phyloP scores from a whole-genome alignment of 2,797 vertebrate genomes.

The Eidolon dupreanum region DNA sequence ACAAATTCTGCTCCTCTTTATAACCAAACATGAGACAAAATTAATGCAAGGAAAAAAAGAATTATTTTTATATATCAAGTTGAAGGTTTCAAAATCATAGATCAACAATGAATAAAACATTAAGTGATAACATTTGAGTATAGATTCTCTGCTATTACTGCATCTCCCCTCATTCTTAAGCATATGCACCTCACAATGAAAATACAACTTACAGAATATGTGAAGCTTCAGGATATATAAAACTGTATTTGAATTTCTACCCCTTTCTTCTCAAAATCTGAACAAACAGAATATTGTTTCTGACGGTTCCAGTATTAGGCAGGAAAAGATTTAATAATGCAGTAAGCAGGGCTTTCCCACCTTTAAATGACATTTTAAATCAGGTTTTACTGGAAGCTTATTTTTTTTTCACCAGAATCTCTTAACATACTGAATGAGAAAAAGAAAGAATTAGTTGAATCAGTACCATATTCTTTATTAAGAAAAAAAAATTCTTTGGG shows the following conservation, averaged over 20 bases:
- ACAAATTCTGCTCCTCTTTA: neutral
- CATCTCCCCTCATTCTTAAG: neutral
- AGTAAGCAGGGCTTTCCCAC: slow-evolving; percentile 19
- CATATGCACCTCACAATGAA: neutral
- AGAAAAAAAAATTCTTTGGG: neutral
- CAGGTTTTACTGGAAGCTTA: slow-evolving; percentile 55
- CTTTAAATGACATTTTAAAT: slow-evolving; percentile 68
- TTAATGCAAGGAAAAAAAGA: neutral
- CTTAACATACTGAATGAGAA: slow-evolving; percentile 39
- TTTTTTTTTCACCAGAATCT: slow-evolving; percentile 23
- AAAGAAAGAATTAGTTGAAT: slow-evolving; percentile 35
- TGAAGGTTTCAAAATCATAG: slow-evolving; percentile 1
- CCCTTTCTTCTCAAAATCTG: slow-evolving; percentile 55
- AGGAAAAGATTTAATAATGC: slow-evolving; percentile 67
- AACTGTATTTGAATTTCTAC: slow-evolving; percentile 41
- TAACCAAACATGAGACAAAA: neutral
- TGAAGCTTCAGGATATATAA: neutral
- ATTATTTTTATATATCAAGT: neutral
- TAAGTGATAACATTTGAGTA: neutral
- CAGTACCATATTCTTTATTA: neutral
- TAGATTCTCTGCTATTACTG: neutral
- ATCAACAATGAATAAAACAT: neutral
- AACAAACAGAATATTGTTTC: slow-evolving; percentile 59
- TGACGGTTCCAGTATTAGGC: neutral
- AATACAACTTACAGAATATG: neutral